These are phyloP conservation scores for Antheraea assamensis DNA, from an alignment of 2,888 invertebrate genomes.

Conservation along the genomic window DNA sequence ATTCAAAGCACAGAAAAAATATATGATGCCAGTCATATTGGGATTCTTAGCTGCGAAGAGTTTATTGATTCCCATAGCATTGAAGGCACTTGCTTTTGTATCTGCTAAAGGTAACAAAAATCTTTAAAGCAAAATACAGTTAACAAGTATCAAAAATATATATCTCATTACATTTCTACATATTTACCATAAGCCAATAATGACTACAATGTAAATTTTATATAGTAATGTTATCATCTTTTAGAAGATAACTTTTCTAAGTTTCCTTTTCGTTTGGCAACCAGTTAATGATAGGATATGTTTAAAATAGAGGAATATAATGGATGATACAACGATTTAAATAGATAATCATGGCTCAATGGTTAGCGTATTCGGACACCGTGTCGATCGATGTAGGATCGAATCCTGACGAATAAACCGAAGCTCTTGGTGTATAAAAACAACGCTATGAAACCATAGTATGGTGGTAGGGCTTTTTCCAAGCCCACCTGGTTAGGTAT, in stretches of 20 bases:
- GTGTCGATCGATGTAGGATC: no score
- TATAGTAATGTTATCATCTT: background rate
- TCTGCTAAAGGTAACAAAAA: constrained; percentile 78
- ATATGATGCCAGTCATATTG: constrained; percentile 83
- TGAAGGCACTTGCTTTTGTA: constrained; percentile 86
- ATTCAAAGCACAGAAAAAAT: constrained; percentile 73
- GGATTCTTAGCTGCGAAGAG: constrained; percentile 85
- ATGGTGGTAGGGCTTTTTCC: no score
- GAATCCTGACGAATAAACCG: no score
- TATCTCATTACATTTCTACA: background rate
- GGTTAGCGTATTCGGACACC: no score
- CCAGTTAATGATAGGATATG: background rate
- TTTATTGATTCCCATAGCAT: constrained; percentile 84
- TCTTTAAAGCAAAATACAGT: background rate
- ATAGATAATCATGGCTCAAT: no score
- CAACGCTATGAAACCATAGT: no score
- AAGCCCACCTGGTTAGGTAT: no score
- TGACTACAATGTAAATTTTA: background rate
- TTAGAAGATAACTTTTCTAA: background rate
- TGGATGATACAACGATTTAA: no score
- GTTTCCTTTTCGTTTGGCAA: background rate
- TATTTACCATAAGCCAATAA: background rate
- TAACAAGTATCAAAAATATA: background rate
- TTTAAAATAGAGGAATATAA: background rate
- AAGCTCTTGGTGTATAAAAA: no score